Conservation (phyloP, 2,888 invertebrate genomes). For the Gibbula magus region DNA sequence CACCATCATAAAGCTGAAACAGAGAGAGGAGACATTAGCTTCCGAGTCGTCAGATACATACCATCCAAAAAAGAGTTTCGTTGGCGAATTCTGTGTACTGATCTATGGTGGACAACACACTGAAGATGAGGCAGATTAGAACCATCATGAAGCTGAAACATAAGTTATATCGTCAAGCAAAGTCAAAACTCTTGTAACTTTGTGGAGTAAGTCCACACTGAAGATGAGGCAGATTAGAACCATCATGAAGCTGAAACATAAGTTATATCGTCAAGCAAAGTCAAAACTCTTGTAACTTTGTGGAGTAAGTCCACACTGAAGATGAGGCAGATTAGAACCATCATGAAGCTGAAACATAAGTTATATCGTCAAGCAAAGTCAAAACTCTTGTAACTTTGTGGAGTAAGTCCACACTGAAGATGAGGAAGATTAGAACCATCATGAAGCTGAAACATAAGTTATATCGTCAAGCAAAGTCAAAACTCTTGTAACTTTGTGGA, state of each 20-base stretch:
- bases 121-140: slow-evolving; percentile 88
- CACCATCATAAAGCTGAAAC: slow-evolving; percentile 87
- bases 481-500: no score
- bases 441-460: slow-evolving; percentile 81
- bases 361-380: neutral
- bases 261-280: neutral
- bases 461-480: neutral
- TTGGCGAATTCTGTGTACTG: slow-evolving; percentile 82
- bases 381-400: no score
- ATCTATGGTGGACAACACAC: slow-evolving; percentile 88
- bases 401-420: slow-evolving; percentile 90
- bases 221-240: slow-evolving; percentile 90
- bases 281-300: no score
- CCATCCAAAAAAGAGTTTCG: slow-evolving; percentile 89
- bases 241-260: slow-evolving; percentile 84
- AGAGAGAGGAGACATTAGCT: slow-evolving; percentile 22
- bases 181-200: no score
- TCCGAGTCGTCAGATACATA: slow-evolving; percentile 77
- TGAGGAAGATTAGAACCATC: slow-evolving; percentile 88
- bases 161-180: neutral
- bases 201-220: no score
- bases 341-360: slow-evolving; percentile 82
- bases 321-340: slow-evolving; percentile 89
- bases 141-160: slow-evolving; percentile 87
- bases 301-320: no score